Base-by-base conservation (phyloP, 2,113 vertebrate genomes). In the Scartelaos histophorus region DNA sequence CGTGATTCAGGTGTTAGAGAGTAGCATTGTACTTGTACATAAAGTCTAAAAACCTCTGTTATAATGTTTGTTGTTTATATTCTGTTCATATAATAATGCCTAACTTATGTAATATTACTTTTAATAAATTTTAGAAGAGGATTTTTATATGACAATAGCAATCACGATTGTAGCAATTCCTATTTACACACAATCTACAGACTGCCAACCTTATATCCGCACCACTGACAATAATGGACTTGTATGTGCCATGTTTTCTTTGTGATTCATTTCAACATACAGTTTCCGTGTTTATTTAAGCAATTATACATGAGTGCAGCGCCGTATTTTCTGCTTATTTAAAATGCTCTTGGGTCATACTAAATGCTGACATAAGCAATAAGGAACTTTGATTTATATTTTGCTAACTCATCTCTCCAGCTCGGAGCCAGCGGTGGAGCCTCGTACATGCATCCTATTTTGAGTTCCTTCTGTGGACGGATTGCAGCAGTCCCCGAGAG, bases 11-110 rank as follows among this genome's bases (percentile, higher is more conserved):
- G 87, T 90, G 82, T 87, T 90, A 87, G 88, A 83, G 60, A 85
- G 85, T 91, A 90, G 88, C 86, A 88, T 80, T 84, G 82, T 88
- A 87, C 75, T 65, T 89, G 89, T 92, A 88, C 78, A 89, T 90
- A 83, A 88, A 78, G 66, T 86, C 72, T 74, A 84, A 79, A 76
- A 75, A 47, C 54, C 80, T 87, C 78, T 81, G 83, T 88, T 92
- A 85, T 15, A 56, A 85, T 87, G 67, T 84, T 80, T 83, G 85
- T 84, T 83, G 81, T 83, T 91, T 88, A 85, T 82, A 82, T 85
- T 90, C 61, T 60, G 73, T 87, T 87, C 46, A 81, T 83, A 85
- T 81, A 80, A 78, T 83, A 81, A 80, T 74, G 43, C 45, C 43
- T 66, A 66, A 75, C 66, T 80, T 78, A 75, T 85, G 71, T 80